Evolutionary conservation across 2,888 invertebrate genomes (phyloP).

Genomic region (Lacanobia wlatinum): DNA sequence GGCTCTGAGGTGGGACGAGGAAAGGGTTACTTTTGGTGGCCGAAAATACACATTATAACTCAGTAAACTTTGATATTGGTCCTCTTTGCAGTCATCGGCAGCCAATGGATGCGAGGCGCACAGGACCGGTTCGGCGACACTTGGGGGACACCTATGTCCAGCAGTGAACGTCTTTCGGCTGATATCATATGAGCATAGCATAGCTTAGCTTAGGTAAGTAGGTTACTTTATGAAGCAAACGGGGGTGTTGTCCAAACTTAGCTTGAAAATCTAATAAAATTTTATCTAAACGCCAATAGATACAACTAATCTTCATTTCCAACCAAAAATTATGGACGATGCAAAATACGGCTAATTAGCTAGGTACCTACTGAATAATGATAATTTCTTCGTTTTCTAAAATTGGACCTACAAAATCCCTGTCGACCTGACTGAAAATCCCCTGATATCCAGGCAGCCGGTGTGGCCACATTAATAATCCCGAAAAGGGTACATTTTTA

Average conservation of each 20-base stretch:
- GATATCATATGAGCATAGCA: background rate
- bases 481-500: slow-evolving; percentile 52
- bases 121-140: too few relatives aligned
- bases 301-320: background rate
- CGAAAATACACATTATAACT: background rate
- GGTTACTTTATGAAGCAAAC: background rate
- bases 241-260: background rate
- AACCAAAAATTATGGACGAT: background rate
- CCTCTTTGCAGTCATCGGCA: background rate
- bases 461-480: slow-evolving; percentile 37
- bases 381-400: background rate
- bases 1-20: background rate
- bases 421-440: background rate
- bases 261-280: background rate
- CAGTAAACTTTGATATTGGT: background rate
- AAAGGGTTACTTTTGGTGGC: background rate
- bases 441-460: background rate
- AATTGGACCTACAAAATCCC: slow-evolving; percentile 1
- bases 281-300: too few relatives aligned
- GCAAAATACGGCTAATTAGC: background rate
- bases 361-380: background rate
- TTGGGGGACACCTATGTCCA: too few relatives aligned
- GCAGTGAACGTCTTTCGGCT: too few relatives aligned
- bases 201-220: background rate
- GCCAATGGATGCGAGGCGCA: too few relatives aligned